Evolutionary conservation across 2,797 vertebrate genomes (phyloP), one percentile per base, ranked within the genome.

Genomic region (Tarsius wallacei): DNA sequence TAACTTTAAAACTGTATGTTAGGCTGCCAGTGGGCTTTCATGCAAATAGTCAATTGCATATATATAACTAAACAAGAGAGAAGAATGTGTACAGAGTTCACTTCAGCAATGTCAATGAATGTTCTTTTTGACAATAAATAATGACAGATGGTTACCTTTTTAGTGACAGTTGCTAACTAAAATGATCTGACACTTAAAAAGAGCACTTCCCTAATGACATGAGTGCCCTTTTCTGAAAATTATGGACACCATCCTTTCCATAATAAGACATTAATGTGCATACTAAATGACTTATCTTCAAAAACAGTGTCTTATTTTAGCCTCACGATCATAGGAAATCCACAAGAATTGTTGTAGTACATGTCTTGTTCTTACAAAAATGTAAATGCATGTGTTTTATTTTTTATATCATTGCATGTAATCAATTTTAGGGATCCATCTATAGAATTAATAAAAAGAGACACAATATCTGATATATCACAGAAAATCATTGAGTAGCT

Each of bases 71-170:
- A 89, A 94, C 42, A 0, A 4, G 8, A 33, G 11, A 12, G 1
- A 63, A 81, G 96, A 92, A 59, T 64, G 26, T 5, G 59, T 83
- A 66, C 5, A 84, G 82, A 94, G 47, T 91, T 94, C 95, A 94
- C 21, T 93, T 93, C 55, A 87, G 12, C 4, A 96, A 71, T 97
- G 71, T 93, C 76, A 95, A 73, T 68, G 63, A 94, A 47, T 87
- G 42, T 89, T 94, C 22, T 61, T 94, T 93, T 95, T 74, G 55
- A 95, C 82, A 94, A 80, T 80, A 95, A 96, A 64, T 93, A 80
- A 66, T 95, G 51, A 94, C 74, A 94, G 51, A 63, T 81, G 15
- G 57, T 8, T 97, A 77, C 49, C 57, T 95, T 94, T 42, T 97
- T 89, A 87, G 42, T 61, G 16, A 90, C 47, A 91, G 7, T 1